Evolutionary conservation across 2,888 invertebrate genomes (phyloP).

Genomic region (Pegoplata infirma): DNA sequence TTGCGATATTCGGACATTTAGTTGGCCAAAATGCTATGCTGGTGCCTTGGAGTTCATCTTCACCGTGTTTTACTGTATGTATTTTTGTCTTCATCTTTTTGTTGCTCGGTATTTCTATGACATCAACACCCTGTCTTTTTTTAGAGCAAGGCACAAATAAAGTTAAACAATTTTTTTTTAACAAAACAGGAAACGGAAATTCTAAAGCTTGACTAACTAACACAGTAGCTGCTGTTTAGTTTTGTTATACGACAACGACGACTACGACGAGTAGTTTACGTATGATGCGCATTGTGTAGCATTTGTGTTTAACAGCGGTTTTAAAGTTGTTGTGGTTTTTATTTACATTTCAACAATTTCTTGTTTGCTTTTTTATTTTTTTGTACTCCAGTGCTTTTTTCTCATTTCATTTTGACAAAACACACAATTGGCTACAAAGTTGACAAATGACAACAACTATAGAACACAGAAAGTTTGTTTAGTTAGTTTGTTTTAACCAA

Average conservation of each 20-base stretch:
- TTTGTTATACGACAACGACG: slow-evolving; percentile 21
- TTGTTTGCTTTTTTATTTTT: not conserved
- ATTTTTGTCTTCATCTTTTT: too few relatives aligned
- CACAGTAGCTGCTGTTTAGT: slow-evolving; percentile 31
- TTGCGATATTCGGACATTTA: too few relatives aligned
- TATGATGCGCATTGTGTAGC: slow-evolving; percentile 25
- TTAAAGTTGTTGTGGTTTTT: slow-evolving; percentile 61
- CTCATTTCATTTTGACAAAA: slow-evolving; percentile 52
- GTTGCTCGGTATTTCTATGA: slow-evolving; percentile 41
- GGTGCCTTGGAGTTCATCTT: too few relatives aligned
- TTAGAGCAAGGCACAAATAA: slow-evolving; percentile 47
- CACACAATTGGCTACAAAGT: slow-evolving; percentile 58
- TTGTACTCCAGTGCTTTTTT: slow-evolving; percentile 20
- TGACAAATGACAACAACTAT: slow-evolving; percentile 50
- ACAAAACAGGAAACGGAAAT: slow-evolving; percentile 62
- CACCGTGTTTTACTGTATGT: too few relatives aligned
- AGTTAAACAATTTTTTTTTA: slow-evolving; percentile 32
- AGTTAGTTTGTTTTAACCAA: slow-evolving; percentile 41
- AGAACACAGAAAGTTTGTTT: slow-evolving; percentile 21
- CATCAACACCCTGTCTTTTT: slow-evolving; percentile 43
- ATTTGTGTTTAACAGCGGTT: slow-evolving; percentile 63
- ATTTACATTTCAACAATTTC: too few relatives aligned
- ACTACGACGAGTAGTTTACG: too few relatives aligned
- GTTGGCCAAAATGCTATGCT: too few relatives aligned
- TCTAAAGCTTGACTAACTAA: slow-evolving; percentile 50